Evolutionary conservation across 2,888 invertebrate genomes (phyloP).

Genomic region (Magallana nippona): DNA sequence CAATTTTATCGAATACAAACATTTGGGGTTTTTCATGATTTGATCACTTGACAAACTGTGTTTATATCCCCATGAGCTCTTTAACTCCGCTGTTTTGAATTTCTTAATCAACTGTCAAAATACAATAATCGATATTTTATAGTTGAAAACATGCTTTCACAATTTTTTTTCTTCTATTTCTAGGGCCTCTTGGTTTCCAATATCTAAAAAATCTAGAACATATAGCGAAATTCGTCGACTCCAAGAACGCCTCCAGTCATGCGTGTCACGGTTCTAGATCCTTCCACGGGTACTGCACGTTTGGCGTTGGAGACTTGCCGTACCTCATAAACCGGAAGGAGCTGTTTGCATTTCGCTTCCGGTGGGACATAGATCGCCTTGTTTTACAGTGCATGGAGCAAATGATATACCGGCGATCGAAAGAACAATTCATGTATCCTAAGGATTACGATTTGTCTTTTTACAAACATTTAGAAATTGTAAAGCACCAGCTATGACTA

Average conservation of each 20-base stretch:
- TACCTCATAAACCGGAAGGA: conserved; percentile 67
- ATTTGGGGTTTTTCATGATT: too few relatives aligned
- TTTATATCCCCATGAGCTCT: too few relatives aligned
- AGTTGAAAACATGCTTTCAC: neutral
- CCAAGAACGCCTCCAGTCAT: conserved; percentile 50
- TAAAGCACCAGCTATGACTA: conserved; percentile 54
- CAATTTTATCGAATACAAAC: too few relatives aligned
- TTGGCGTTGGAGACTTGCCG: conserved; percentile 75
- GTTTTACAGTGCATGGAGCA: conserved; percentile 75
- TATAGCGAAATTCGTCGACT: conserved; percentile 7
- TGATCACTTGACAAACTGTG: too few relatives aligned
- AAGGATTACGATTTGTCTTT: conserved; percentile 59
- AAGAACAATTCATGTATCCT: conserved; percentile 62
- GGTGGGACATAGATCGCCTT: conserved; percentile 69
- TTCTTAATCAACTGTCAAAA: too few relatives aligned
- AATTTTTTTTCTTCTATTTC: neutral
- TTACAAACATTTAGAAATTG: conserved; percentile 64
- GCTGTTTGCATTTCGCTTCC: conserved; percentile 78
- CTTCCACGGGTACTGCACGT: conserved; percentile 74
- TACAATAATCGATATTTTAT: too few relatives aligned
- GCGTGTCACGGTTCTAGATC: conserved; percentile 70
- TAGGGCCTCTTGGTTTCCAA: neutral
- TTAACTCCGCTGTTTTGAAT: too few relatives aligned
- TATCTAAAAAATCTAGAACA: neutral
- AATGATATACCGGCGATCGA: conserved; percentile 62